Base-by-base conservation (phyloP, 1,140 invertebrate genomes). In the Aphidius ervi region DNA sequence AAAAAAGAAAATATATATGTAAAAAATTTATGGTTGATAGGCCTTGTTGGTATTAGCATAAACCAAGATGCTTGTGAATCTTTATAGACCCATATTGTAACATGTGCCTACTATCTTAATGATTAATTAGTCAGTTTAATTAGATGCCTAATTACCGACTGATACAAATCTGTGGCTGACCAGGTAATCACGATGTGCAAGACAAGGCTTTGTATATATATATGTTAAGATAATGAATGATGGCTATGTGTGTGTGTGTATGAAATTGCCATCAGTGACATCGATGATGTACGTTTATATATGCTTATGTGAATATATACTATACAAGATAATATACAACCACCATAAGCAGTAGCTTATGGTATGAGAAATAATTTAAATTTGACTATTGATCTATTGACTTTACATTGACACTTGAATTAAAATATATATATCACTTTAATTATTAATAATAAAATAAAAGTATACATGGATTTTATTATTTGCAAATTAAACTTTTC, bases 51-150 rank as follows among this genome's bases (percentile, higher is more conserved):
- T 49, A 49, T 49, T 42, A 23, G 41, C 39, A 49, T 58, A 42
- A 43, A 40, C 46, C n/a, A 20, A 9, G 42, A 7, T 9, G 16
- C 40, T 5, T 43, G 16, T 37, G 20, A 9, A 23, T 42, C n/a
- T n/a, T 41, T 16, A 5, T 9, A 52, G 37, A 31, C 37, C 31
- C 23, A 9, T 52, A 52, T 55, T 10, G 37, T n/a, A 6, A 16
- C 49, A 10, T 42, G 10, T 8, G 42, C 48, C 31, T 8, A 47
- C 63, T 47, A 48, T 46, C 60, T 55, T 41, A 58, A 67, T 64
- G 63, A 67, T 71, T 68, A 71, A 70, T 69, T 64, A 63, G 61
- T 41, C 52, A 41, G 65, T 50, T 64, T 67, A 67, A 71, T 69
- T 68, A 67, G 58, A 58, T 41, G 55, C 58, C 63, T 67, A 70